Evolutionary conservation across 1,140 invertebrate species (phyloP).

Genomic region (Anadara kagoshimensis): DNA sequence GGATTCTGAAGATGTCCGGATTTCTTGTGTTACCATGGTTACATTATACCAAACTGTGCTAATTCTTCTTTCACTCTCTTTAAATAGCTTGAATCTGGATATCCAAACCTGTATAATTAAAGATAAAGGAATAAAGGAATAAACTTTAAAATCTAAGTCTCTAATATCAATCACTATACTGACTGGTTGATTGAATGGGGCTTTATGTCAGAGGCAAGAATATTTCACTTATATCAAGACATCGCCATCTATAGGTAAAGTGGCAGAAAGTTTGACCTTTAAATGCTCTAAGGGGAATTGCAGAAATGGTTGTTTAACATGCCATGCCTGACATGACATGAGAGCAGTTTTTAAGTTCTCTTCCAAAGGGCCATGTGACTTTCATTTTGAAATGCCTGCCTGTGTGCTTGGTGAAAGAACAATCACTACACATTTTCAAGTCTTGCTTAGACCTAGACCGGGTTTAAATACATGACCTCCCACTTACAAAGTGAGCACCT

Average conservation of each 20-base stretch:
- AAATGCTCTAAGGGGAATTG: not conserved
- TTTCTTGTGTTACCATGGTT: not conserved
- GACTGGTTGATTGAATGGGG: too few relatives aligned
- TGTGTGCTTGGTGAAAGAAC: too few relatives aligned
- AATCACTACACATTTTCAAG: too few relatives aligned
- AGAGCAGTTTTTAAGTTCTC: too few relatives aligned
- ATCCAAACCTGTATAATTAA: constrained; percentile 22
- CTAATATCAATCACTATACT: too few relatives aligned
- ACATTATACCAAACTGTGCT: constrained; percentile 16
- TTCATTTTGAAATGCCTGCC: too few relatives aligned
- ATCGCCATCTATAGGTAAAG: not conserved
- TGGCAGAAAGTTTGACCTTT: not conserved
- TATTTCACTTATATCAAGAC: not conserved
- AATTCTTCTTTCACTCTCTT: constrained; percentile 31
- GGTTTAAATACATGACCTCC: too few relatives aligned
- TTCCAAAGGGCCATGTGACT: too few relatives aligned
- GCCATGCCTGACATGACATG: too few relatives aligned
- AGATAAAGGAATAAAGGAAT: not conserved
- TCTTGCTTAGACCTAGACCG: too few relatives aligned
- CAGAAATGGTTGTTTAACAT: not conserved
- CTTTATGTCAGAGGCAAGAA: not conserved
- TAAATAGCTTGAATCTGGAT: constrained; percentile 37
- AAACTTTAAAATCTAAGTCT: not conserved
- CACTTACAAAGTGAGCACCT: too few relatives aligned
- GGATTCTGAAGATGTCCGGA: too few relatives aligned